A percentile compares a stretch with the other conserved stretches of the same genome.
phyloP scores from a whole-genome alignment of 2,888 invertebrate species.

The Entomobrya multifasciata region DNA sequence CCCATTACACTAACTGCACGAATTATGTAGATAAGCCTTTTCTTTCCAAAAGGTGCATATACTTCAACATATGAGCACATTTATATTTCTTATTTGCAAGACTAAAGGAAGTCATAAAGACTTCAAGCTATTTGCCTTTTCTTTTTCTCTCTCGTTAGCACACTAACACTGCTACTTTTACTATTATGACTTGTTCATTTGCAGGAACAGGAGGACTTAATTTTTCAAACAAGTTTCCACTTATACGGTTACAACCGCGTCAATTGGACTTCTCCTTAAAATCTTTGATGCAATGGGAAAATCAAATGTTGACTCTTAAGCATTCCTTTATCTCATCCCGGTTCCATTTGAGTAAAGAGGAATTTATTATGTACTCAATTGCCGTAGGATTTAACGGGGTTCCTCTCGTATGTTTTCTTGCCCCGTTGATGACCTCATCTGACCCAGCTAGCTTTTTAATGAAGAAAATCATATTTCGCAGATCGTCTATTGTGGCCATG shows the following conservation, averaged over 20 bases:
- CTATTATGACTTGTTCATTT: constrained; percentile 57
- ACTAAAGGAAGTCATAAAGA: constrained; percentile 28
- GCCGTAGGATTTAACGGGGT: constrained; percentile 59
- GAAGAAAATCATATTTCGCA: constrained; percentile 54
- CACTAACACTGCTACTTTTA: constrained; percentile 37
- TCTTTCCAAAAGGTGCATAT: neutral
- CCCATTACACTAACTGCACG: too few species aligned
- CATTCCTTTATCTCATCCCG: constrained; percentile 45
- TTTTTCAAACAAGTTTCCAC: constrained; percentile 47
- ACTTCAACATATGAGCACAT: neutral
- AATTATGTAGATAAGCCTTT: constrained; percentile 4
- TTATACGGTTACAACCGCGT: constrained; percentile 25
- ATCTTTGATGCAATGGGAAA: constrained; percentile 48
- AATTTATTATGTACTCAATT: constrained; percentile 63
- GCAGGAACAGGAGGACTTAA: constrained; percentile 46
- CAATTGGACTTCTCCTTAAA: constrained; percentile 36
- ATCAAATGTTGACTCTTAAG: constrained; percentile 39
- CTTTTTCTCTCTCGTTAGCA: neutral
- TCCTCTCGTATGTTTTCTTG: constrained; percentile 54
- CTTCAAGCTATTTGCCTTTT: constrained; percentile 49
- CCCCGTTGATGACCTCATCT: constrained; percentile 58
- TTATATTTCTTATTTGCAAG: neutral
- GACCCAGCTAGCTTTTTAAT: constrained; percentile 60
- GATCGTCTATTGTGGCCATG: constrained; percentile 62
- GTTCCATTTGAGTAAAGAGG: constrained; percentile 53